These are phyloP conservation scores for Pheucticus melanocephalus DNA, from an alignment of 2,113 vertebrate species.

Conservation along the genomic window DNA sequence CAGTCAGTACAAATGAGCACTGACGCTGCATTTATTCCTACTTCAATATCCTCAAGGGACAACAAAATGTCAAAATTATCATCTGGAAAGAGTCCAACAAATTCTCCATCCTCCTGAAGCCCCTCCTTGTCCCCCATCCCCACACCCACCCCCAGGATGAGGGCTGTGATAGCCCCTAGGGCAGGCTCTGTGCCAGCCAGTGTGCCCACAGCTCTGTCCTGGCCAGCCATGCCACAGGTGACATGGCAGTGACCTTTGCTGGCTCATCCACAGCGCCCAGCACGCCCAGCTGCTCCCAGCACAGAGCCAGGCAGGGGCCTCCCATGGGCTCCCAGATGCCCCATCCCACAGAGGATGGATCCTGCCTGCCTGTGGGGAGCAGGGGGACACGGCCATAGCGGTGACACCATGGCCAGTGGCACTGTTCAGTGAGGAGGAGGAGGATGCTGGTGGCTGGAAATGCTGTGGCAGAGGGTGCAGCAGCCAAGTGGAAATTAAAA, in stretches of 20 bases:
- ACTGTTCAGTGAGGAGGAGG: neutral
- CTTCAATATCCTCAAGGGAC: neutral
- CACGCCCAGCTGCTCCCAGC: neutral
- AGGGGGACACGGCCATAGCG: accelerated
- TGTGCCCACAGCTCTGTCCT: neutral
- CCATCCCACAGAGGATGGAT: accelerated
- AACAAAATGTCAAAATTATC: neutral
- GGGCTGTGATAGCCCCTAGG: neutral
- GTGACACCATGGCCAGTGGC: accelerated
- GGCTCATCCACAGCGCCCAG: accelerated
- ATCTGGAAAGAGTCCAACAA: neutral
- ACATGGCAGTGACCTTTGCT: neutral
- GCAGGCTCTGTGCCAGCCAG: accelerated
- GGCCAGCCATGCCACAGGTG: accelerated
- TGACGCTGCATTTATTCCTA: neutral
- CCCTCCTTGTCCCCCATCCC: neutral
- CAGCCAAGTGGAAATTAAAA: neutral
- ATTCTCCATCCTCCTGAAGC: accelerated
- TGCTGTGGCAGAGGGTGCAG: neutral
- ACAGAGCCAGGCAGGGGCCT: neutral
- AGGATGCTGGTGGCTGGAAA: neutral
- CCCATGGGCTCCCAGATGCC: accelerated
- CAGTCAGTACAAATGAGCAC: neutral
- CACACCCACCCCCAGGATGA: neutral
- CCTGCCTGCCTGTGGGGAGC: neutral